Conservation (phyloP, 2,113 vertebrate species). For the Laticauda laticaudata region DNA sequence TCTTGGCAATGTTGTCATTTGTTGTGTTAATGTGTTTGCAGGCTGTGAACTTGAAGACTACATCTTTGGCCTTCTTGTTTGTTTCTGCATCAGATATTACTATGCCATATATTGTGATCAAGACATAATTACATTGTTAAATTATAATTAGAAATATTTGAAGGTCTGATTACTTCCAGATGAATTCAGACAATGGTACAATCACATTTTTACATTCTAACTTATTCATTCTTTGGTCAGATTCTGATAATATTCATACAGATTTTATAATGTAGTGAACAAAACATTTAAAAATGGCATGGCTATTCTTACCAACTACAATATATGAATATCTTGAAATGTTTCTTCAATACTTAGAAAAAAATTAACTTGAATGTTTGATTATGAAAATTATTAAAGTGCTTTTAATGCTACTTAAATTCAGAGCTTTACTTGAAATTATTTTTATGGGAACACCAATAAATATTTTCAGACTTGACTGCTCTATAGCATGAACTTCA, state of each 20-base stretch:
- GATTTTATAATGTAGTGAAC: neutral
- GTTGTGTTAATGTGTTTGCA: constrained; percentile 23
- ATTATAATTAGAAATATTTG: neutral
- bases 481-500: neutral
- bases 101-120: neutral
- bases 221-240: neutral
- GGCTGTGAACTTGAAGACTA: neutral
- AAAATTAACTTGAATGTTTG: neutral
- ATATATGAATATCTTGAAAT: neutral
- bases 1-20: constrained; percentile 30
- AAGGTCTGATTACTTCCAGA: neutral
- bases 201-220: constrained; percentile 10
- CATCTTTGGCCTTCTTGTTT: neutral
- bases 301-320: neutral
- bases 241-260: neutral
- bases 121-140: accelerated
- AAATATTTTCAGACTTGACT: neutral
- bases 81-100: neutral
- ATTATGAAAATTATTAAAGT: neutral
- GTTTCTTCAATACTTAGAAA: neutral
- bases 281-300: neutral
- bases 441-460: neutral
- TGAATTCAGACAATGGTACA: neutral
- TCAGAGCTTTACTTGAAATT: neutral
- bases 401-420: neutral